Base-by-base conservation (phyloP, 92 coral and sea anemone species). In the Umimayanthus chanpuru region DNA sequence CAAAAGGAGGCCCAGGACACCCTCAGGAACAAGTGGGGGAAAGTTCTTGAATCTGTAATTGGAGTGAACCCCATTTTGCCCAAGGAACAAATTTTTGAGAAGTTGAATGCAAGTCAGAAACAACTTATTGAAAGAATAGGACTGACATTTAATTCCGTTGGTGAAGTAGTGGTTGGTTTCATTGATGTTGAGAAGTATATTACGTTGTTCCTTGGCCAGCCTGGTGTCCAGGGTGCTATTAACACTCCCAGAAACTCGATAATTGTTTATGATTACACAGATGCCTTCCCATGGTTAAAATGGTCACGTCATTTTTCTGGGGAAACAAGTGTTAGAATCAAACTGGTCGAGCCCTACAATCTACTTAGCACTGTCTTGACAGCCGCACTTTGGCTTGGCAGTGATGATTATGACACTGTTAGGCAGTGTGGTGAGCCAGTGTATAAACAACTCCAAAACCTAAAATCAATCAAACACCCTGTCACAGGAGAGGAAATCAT, bases 221-320 rank as follows among this genome's bases (percentile, higher is more conserved):
- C 88, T 39, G 93, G 85, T n/a, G 70, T 87, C 76, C 76, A 79
- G 50, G 78, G 88, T 79, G 89, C 88, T 29, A 81, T 86, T 26
- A 86, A 39, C 56, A 81, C 78, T 39, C 93, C 94, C 25, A 74
- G 87, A 11, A 75, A 88, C 49, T 32, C 55, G 30, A 43, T 88
- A 9, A 80, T 88, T 10, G 6, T 92, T 23, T 82, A 85, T 66
- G 89, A 90, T 32, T 93, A 83, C 89, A 90, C 94, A 32, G 91
- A 92, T 56, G 39, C 76, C 38, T 88, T 89, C 40, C 93, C 94
- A 23, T 90, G 93, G 88, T 85, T 88, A 41, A 92, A 90, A 79
- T 92, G 94, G 92, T 92, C 94, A 41, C 47, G 92, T 25, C 92
- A 92, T 83, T 90, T 90, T 76, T 81, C 90, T 16, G 94, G 92